phyloP scores from a whole-genome alignment of 2,888 invertebrate genomes.

The Hololepta plana region DNA sequence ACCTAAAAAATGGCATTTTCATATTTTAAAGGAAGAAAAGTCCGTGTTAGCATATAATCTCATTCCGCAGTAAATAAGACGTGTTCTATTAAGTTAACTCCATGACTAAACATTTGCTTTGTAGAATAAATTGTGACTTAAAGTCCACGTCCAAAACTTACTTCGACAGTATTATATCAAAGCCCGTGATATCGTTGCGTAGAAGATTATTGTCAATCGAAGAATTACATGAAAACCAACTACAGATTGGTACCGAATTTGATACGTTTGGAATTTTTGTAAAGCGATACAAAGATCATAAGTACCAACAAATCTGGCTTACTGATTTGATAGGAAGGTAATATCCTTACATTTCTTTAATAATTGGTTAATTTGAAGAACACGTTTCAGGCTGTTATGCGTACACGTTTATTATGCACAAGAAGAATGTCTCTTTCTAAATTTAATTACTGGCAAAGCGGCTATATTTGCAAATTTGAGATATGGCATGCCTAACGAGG shows the following conservation, averaged over 20 bases:
- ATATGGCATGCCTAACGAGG: too few relatives aligned
- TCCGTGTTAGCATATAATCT: slow-evolving; percentile 41
- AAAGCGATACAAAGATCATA: slow-evolving; percentile 30
- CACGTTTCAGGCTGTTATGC: too few relatives aligned
- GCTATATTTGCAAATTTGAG: too few relatives aligned
- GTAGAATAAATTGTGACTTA: slow-evolving; percentile 17
- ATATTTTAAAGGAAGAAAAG: slow-evolving; percentile 41
- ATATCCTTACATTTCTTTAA: too few relatives aligned
- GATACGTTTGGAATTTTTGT: slow-evolving; percentile 56
- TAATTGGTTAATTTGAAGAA: too few relatives aligned
- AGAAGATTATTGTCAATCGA: too few relatives aligned
- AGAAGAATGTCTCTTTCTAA: too few relatives aligned
- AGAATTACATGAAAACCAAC: too few relatives aligned
- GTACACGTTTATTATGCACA: too few relatives aligned
- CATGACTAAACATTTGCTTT: slow-evolving; percentile 6
- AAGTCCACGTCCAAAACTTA: slow-evolving; percentile 15
- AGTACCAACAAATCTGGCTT: slow-evolving; percentile 39
- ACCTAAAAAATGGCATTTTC: slow-evolving; percentile 39
- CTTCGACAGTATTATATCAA: too few relatives aligned
- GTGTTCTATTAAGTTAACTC: slow-evolving; percentile 2
- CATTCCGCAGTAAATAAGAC: slow-evolving; percentile 25
- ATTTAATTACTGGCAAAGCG: too few relatives aligned
- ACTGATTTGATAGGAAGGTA: slow-evolving; percentile 35
- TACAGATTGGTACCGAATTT: slow-evolving; percentile 55
- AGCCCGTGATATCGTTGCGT: too few relatives aligned